Conservation (phyloP, 1,140 invertebrate species). For the Ephestia elutella region DNA sequence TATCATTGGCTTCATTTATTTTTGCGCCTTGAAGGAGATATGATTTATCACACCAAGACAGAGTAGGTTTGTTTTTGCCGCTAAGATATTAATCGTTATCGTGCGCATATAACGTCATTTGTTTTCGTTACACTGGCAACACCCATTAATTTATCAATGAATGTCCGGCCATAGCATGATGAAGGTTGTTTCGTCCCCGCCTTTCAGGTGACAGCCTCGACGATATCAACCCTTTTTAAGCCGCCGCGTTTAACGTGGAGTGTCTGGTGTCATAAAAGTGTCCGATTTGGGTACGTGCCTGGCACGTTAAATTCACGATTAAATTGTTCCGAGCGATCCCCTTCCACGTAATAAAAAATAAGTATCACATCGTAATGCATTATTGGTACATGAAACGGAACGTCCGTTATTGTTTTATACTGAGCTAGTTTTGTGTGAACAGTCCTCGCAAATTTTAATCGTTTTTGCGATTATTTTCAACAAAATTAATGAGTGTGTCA, state of each 20-base stretch:
- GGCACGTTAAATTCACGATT: constrained; percentile 59
- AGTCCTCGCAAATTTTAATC: background rate
- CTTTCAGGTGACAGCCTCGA: constrained; percentile 70
- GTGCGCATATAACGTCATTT: constrained; percentile 67
- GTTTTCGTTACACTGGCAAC: constrained; percentile 71
- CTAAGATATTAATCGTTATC: constrained; percentile 72
- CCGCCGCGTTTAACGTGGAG: constrained; percentile 64
- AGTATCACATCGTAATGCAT: constrained; percentile 25
- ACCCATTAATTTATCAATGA: constrained; percentile 73
- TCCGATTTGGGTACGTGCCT: constrained; percentile 63
- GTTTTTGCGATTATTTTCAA: background rate
- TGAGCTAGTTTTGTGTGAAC: background rate
- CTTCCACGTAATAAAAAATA: constrained; percentile 52
- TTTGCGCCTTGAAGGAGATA: constrained; percentile 66
- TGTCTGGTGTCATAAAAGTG: constrained; percentile 72
- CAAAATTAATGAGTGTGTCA: constrained; percentile 3
- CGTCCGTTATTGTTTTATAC: constrained; percentile 9
- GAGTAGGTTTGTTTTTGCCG: constrained; percentile 69
- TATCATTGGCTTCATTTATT: constrained; percentile 73
- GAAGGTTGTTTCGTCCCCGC: constrained; percentile 64
- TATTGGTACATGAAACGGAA: constrained; percentile 14
- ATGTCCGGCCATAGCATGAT: constrained; percentile 63
- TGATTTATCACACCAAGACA: constrained; percentile 69
- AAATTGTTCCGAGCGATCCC: constrained; percentile 50
- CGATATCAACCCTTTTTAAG: constrained; percentile 72